Percentiles rank a stretch among this genome's conserved stretches.
Evolutionary conservation across 2,888 invertebrate species (phyloP).

Genomic region (Drosophila trichaetosa): DNA sequence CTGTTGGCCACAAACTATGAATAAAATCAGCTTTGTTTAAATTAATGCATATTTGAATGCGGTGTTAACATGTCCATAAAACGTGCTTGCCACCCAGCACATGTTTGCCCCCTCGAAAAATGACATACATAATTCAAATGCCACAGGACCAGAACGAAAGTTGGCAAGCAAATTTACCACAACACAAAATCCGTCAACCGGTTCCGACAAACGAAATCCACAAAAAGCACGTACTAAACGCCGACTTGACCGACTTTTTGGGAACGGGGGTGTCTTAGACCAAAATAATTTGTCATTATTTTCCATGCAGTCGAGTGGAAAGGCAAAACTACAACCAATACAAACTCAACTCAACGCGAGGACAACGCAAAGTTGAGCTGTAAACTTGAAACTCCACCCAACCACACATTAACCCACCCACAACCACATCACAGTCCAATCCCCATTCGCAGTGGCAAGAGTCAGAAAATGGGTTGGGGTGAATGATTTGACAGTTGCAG

Average conservation of each 20-base stretch:
- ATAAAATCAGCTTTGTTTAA: slow-evolving; percentile 1
- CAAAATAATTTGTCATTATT: slow-evolving; percentile 69
- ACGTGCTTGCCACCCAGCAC: slow-evolving; percentile 49
- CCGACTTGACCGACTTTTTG: slow-evolving; percentile 35
- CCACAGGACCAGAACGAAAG: not conserved
- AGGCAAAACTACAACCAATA: slow-evolving; percentile 4
- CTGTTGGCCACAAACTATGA: not conserved
- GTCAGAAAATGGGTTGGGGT: slow-evolving; percentile 7
- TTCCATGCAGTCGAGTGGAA: slow-evolving; percentile 55
- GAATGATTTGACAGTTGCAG: slow-evolving; percentile 26
- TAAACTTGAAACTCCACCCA: slow-evolving; percentile 11
- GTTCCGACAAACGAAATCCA: slow-evolving; percentile 8
- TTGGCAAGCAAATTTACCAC: slow-evolving; percentile 4
- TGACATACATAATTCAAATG: slow-evolving; percentile 58
- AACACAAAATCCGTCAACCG: not conserved
- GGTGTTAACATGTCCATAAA: slow-evolving; percentile 45
- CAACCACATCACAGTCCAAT: not conserved
- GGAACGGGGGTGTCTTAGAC: slow-evolving; percentile 7
- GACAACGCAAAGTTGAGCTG: slow-evolving; percentile 24
- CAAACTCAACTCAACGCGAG: slow-evolving; percentile 11
- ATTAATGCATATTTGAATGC: slow-evolving; percentile 33
- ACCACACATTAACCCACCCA: not conserved
- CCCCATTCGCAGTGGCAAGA: not conserved
- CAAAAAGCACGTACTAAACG: slow-evolving; percentile 58
- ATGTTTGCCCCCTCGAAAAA: slow-evolving; percentile 34